phyloP scores from a whole-genome alignment of 1,140 invertebrate genomes.

The Eumaeus atala region DNA sequence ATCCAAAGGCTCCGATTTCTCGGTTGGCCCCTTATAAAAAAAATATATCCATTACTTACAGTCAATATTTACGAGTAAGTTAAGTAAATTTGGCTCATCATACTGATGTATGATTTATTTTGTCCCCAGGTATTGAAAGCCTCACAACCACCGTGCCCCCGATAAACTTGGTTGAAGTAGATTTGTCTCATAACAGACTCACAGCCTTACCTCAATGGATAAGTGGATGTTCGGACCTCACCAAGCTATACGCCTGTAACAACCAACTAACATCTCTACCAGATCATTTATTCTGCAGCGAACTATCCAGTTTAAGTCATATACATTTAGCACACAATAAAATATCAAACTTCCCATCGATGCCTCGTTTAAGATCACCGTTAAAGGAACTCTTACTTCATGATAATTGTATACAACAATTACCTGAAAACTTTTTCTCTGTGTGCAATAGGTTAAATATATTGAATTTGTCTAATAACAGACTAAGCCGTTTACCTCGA shows the following conservation, averaged over 20 bases:
- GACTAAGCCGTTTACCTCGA: conserved; percentile 79
- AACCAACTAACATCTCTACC: conserved; percentile 81
- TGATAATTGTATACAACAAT: conserved; percentile 82
- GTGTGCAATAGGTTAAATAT: conserved; percentile 81
- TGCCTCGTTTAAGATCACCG: conserved; percentile 79
- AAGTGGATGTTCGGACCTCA: conserved; percentile 82
- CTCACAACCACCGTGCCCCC: conserved; percentile 79
- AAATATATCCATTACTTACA: too few relatives aligned
- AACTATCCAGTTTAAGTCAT: conserved; percentile 80
- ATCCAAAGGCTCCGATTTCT: too few relatives aligned
- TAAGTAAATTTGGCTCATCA: neutral
- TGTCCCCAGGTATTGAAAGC: conserved; percentile 79
- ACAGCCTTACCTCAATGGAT: conserved; percentile 85
- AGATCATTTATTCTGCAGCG: conserved; percentile 82
- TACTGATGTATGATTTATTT: conserved; percentile 16
- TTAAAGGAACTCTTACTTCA: conserved; percentile 84
- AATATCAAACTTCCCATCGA: conserved; percentile 80
- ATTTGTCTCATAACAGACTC: conserved; percentile 86
- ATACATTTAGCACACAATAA: conserved; percentile 85
- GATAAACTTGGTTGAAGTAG: conserved; percentile 80
- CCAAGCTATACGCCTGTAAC: conserved; percentile 83
- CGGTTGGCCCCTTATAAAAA: too few relatives aligned
- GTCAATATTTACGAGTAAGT: too few relatives aligned
- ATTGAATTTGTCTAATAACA: conserved; percentile 86
- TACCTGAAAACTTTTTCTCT: conserved; percentile 85